Conservation (phyloP, 2,797 vertebrate species). For the Siniperca undulata region DNA sequence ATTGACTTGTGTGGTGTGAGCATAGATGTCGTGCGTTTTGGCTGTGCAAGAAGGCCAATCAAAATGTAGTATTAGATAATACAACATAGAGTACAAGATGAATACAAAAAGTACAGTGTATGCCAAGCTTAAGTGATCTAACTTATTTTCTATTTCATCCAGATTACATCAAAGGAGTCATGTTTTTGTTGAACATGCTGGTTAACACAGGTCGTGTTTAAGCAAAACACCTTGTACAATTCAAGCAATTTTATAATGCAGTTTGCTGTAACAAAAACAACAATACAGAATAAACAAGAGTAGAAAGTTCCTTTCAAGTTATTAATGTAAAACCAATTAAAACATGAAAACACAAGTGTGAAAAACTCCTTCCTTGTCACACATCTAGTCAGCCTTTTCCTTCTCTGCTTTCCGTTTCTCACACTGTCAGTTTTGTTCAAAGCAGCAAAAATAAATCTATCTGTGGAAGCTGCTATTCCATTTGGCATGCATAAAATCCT, state of each 20-base stretch:
- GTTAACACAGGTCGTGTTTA: not conserved
- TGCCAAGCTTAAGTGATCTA: not conserved
- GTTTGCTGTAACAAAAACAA: conserved; percentile 16
- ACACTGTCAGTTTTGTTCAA: not conserved
- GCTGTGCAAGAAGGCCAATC: not conserved
- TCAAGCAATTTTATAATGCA: conserved; percentile 7
- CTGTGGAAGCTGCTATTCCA: conserved; percentile 13
- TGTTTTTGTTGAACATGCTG: conserved; percentile 5
- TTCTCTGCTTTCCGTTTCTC: not conserved
- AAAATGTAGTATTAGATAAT: not conserved
- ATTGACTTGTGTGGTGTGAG: not conserved
- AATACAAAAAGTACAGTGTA: not conserved
- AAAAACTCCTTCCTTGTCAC: conserved; percentile 16
- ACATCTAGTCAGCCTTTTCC: not conserved
- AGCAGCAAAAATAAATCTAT: conserved; percentile 8
- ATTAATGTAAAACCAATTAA: conserved; percentile 12
- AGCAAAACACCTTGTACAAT: not conserved
- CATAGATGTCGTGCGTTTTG: not conserved
- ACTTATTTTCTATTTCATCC: conserved; percentile 1
- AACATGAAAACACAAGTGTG: not conserved
- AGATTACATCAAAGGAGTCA: conserved; percentile 1
- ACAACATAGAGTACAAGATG: not conserved
- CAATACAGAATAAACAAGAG: conserved; percentile 10
- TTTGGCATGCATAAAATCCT: conserved; percentile 18
- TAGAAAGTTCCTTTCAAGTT: conserved; percentile 3